These are phyloP conservation scores for Drosophila tani DNA, from an alignment of 1,140 invertebrate genomes.

Conservation along the genomic window DNA sequence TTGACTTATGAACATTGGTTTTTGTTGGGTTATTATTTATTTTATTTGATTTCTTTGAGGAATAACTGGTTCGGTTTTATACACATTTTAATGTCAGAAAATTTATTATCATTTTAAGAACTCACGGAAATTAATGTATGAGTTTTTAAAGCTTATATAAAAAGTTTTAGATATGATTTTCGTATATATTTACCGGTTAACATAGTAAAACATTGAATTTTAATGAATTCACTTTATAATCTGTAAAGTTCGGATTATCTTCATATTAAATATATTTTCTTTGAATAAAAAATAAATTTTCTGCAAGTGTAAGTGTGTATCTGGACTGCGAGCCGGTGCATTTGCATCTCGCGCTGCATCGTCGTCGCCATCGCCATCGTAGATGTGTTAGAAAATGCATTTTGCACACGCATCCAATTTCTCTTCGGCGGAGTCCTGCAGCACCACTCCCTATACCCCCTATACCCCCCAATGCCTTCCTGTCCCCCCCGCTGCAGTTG, in stretches of 20 bases:
- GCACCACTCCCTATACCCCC: not conserved
- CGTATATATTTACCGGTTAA: no score
- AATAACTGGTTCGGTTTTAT: no score
- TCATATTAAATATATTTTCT: no score
- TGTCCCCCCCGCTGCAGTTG: constrained; percentile 10
- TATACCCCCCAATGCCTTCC: not conserved
- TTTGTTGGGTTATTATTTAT: no score
- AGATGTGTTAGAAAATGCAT: constrained; percentile 80
- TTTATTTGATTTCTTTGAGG: not conserved
- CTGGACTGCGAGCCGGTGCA: constrained; percentile 62
- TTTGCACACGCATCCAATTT: constrained; percentile 83
- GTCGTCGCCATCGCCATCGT: constrained; percentile 58
- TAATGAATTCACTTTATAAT: no score
- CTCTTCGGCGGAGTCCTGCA: constrained; percentile 40
- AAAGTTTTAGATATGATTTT: no score
- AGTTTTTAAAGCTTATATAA: no score
- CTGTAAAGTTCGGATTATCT: no score
- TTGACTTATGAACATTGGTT: no score
- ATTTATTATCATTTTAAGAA: not conserved
- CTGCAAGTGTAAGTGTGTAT: constrained; percentile 32
- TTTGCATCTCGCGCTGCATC: constrained; percentile 73
- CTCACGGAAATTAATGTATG: no score
- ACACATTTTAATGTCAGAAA: not conserved
- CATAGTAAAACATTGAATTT: no score
- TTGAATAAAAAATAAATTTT: not conserved